These are phyloP conservation scores for Centrocercus urophasianus DNA, from an alignment of 2,113 vertebrate genomes.

Conservation along the genomic window DNA sequence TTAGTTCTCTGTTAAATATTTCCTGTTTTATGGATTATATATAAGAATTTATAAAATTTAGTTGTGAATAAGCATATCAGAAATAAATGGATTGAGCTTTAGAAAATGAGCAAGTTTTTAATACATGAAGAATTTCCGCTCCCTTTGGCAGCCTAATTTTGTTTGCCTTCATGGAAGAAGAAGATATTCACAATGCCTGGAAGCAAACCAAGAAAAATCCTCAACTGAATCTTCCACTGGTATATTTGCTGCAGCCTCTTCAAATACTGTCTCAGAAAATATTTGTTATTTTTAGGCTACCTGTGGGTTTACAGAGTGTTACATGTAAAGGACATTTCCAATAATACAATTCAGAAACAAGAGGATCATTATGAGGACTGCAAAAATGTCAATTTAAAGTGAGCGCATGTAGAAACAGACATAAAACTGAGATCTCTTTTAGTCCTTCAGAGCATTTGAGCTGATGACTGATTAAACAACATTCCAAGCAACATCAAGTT, in stretches of 20 bases:
- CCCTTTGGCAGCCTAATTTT: background rate
- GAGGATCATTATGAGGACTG: background rate
- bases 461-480: background rate
- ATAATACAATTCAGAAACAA: background rate
- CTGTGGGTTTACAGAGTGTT: background rate
- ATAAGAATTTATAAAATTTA: conserved; percentile 1
- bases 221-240: background rate
- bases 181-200: background rate
- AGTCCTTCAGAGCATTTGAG: background rate
- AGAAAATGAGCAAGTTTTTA: background rate
- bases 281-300: background rate
- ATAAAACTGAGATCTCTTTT: background rate
- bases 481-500: background rate
- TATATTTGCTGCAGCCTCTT: background rate
- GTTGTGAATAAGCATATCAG: background rate
- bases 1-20: background rate
- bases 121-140: background rate
- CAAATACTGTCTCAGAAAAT: background rate
- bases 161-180: background rate
- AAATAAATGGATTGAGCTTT: background rate
- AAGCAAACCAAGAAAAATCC: background rate
- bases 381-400: background rate
- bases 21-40: background rate
- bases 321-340: background rate
- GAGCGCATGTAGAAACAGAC: background rate